A percentile compares a stretch with the other conserved stretches of the same genome.
Evolutionary conservation across 1,140 invertebrate species (phyloP).

Genomic region (Venustaconcha ellipsiformis): DNA sequence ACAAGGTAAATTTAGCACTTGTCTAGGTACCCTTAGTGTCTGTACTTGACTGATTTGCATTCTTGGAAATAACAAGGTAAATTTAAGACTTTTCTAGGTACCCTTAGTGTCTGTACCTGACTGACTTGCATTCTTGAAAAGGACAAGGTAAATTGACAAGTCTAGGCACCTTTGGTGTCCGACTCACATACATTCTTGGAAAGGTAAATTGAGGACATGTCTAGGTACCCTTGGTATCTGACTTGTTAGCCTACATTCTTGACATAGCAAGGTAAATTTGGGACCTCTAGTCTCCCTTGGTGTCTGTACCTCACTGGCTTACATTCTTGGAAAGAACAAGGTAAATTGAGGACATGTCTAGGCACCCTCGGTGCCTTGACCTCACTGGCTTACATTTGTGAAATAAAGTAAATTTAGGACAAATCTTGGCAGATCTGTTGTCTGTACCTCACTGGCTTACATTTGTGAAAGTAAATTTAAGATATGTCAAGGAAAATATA

Average conservation of each 20-base stretch:
- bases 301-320: conserved; percentile 83
- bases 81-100: conserved; percentile 52
- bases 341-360: conserved; percentile 69
- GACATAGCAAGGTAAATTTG: conserved; percentile 79
- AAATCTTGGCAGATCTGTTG: conserved; percentile 74
- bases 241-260: conserved; percentile 86
- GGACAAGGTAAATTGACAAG: conserved; percentile 74
- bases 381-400: conserved; percentile 85
- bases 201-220: conserved; percentile 74
- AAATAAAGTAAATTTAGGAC: conserved; percentile 77
- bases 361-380: conserved; percentile 80
- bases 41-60: conserved; percentile 88
- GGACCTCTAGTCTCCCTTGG: conserved; percentile 74
- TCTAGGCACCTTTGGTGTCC: conserved; percentile 77
- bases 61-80: conserved; percentile 83
- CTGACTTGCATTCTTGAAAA: conserved; percentile 88
- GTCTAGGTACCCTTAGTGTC: conserved; percentile 75
- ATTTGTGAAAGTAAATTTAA: conserved; percentile 76
- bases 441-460: conserved; percentile 84
- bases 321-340: conserved; percentile 86
- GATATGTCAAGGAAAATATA: too few relatives aligned
- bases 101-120: conserved; percentile 82
- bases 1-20: conserved; percentile 73
- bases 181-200: conserved; percentile 84
- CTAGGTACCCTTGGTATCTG: conserved; percentile 68